Base-by-base conservation (phyloP, 2,888 invertebrate species). In the Amblyjoppa fuscipennis region DNA sequence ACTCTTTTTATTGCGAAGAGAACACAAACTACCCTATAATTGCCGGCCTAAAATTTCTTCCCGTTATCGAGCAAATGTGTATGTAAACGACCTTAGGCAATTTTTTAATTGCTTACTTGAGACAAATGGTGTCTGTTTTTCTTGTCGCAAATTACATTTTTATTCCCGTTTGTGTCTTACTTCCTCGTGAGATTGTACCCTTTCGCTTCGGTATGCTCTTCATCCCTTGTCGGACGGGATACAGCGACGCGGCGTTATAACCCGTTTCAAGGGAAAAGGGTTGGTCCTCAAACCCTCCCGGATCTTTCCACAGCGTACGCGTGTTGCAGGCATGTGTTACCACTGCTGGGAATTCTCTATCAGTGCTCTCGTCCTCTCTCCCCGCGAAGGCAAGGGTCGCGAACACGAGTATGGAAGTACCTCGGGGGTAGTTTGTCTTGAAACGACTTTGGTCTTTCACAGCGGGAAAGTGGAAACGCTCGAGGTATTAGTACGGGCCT, bases 371-470 rank as follows among this genome's bases (percentile, higher is more conserved):
- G 66, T 79, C 80, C 83, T 80, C 80, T 83, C 74, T 77, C 83
- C 77, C 76, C 76, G 41, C 77, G 78, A 68, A 69, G 73, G 61
- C 75, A 66, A 73, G 85, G 85, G 77, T 80, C 45, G 85, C 75
- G 80, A 71, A 85, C 83, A 85, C 80, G 80, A 61, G 83, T 61
- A 13, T 38, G 61, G 34, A 77, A 83, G 83, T 77, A 86, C 70
- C 74, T 83, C 41, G 56, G 38, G 83, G 85, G 76, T 81, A 86
- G 83, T 86, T 86, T 86, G 86, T 86, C 83, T 78, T 83, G 83
- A 86, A 86, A 86, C 86, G 83, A 81, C 86, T 83, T 83, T 85
- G 85, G 85, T 85, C 85, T 83, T 81, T 83, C 85, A 64, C 84
- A 41, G 80, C 74, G 83, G 81, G 74, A 74, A 86, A 81, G 83